A percentile compares a stretch with the other conserved stretches of the same genome.
These are phyloP conservation scores for Lasioglossum calceatum DNA, from an alignment of 2,888 invertebrate species.

Conservation along the genomic window DNA sequence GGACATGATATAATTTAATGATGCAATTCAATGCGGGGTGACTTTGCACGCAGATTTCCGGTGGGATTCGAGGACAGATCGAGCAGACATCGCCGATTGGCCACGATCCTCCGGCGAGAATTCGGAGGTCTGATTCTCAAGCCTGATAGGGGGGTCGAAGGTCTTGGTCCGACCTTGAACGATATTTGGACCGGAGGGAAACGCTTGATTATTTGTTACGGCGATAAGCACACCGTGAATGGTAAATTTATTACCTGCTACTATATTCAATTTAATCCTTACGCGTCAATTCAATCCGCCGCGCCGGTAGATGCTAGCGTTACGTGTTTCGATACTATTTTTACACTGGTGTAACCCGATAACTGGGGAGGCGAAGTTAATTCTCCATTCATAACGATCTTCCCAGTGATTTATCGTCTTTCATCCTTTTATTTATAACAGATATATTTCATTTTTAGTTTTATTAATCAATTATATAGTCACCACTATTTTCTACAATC, in stretches of 20 bases:
- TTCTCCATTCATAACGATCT: background rate
- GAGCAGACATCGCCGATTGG: constrained; percentile 86
- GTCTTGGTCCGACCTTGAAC: constrained; percentile 86
- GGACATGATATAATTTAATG: background rate
- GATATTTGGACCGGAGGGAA: constrained; percentile 86
- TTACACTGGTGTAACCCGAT: background rate
- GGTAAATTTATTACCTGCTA: constrained; percentile 76
- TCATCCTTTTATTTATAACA: background rate
- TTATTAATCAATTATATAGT: no score
- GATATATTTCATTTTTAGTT: background rate
- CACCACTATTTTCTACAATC: no score
- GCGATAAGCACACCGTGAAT: constrained; percentile 85
- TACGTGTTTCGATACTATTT: background rate
- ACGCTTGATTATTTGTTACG: constrained; percentile 87
- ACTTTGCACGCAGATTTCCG: constrained; percentile 87
- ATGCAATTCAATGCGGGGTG: background rate
- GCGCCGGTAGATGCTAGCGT: background rate
- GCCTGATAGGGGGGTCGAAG: constrained; percentile 82
- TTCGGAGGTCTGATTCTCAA: constrained; percentile 86
- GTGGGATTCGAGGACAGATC: constrained; percentile 86
- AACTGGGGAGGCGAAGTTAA: background rate
- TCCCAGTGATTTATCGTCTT: background rate
- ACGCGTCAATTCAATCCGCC: constrained; percentile 3
- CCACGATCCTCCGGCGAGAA: constrained; percentile 86
- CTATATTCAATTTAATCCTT: constrained; percentile 15